Conservation (phyloP, 2,113 vertebrate species). For the Xiphophorus maculatus region DNA sequence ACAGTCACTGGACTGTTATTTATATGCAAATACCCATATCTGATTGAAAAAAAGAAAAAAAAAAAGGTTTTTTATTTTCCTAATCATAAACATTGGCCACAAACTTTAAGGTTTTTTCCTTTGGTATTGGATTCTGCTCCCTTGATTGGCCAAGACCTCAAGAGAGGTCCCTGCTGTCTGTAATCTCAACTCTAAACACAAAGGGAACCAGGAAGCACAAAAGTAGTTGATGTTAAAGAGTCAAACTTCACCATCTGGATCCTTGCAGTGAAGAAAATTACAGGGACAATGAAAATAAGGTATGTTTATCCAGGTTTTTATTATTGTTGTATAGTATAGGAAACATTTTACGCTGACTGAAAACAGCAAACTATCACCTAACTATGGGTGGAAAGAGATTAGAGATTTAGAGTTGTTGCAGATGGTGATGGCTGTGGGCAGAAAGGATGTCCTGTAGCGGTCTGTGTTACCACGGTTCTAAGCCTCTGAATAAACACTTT, state of each 20-base stretch:
- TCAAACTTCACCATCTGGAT: constrained; percentile 14
- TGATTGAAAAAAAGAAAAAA: constrained; percentile 16
- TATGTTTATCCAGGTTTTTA: neutral
- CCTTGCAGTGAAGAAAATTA: constrained; percentile 16
- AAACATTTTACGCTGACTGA: no score
- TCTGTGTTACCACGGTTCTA: no score
- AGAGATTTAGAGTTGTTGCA: no score
- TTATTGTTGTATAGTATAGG: neutral
- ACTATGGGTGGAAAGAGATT: no score
- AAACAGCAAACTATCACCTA: no score
- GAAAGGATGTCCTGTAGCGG: no score
- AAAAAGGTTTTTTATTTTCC: constrained; percentile 1
- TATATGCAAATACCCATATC: constrained; percentile 71
- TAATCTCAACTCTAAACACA: constrained; percentile 55
- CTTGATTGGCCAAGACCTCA: constrained; percentile 56
- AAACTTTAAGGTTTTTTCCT: constrained; percentile 32
- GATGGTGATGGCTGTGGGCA: no score
- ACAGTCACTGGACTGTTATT: constrained; percentile 64
- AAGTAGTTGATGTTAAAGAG: constrained; percentile 39
- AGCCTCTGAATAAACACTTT: no score
- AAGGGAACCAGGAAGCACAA: constrained; percentile 26
- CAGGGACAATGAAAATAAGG: constrained; percentile 11
- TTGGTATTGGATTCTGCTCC: constrained; percentile 41
- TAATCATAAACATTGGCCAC: constrained; percentile 58
- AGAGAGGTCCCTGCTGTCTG: constrained; percentile 49